Conservation (phyloP, 2,888 invertebrate species). For the Acrobasis suavella region DNA sequence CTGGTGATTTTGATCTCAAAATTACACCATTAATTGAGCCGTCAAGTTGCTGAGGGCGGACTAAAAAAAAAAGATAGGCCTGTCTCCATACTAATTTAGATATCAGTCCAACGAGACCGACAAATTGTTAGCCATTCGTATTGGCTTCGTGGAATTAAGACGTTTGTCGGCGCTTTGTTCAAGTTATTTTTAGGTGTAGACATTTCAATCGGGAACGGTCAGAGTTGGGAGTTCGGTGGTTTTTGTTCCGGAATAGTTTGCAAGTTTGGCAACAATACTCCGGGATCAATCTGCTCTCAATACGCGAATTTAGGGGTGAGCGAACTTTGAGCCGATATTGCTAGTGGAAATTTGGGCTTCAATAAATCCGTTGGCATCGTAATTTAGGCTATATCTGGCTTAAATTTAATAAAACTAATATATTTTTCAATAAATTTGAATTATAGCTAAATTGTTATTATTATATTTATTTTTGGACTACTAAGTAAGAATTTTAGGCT, state of each 20-base stretch:
- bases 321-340: conserved; percentile 34
- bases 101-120: conserved; percentile 74
- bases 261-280: conserved; percentile 42
- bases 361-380: conserved; percentile 13
- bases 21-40: conserved; percentile 76
- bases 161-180: conserved; percentile 42
- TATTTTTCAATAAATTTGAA: too few relatives aligned
- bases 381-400: neutral
- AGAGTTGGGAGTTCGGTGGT: conserved; percentile 50
- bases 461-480: too few relatives aligned
- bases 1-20: conserved; percentile 67
- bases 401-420: neutral
- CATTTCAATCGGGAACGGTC: conserved; percentile 48
- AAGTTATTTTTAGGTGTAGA: conserved; percentile 39
- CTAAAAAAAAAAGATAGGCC: conserved; percentile 55
- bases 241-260: conserved; percentile 58
- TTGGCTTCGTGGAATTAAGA: conserved; percentile 67
- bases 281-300: conserved; percentile 44
- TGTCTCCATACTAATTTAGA: conserved; percentile 78
- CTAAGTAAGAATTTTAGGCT: too few relatives aligned
- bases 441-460: too few relatives aligned
- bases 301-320: conserved; percentile 33
- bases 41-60: conserved; percentile 60
- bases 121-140: conserved; percentile 72
- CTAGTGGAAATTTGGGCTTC: conserved; percentile 24